A percentile compares a stretch with the other conserved stretches of the same genome.
phyloP scores from a whole-genome alignment of 35 echinoderm and acorn worm species.

The Apostichopus parvimensis region DNA sequence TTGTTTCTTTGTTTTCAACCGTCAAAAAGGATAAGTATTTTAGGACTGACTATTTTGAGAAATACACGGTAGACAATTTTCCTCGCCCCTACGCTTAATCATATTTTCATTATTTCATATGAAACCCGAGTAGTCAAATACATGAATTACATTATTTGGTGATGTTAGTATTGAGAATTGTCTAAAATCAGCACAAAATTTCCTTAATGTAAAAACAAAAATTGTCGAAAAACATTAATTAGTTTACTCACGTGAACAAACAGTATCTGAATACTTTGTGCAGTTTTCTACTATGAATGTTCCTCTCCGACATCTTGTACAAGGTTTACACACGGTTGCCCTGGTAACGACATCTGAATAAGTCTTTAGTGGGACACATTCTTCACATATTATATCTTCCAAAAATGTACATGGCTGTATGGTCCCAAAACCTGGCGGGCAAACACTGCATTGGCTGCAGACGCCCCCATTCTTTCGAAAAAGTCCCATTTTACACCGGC shows the following conservation, averaged over 20 bases:
- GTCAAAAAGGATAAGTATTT: too few species aligned
- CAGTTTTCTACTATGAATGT: constrained; percentile 58
- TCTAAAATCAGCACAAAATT: too few species aligned
- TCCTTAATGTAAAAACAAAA: too few species aligned
- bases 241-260: constrained; percentile 76
- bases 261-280: constrained; percentile 72
- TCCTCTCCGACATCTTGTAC: constrained; percentile 61
- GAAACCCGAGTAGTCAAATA: too few species aligned
- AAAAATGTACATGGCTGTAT: constrained; percentile 59
- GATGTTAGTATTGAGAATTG: too few species aligned
- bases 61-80: too few species aligned
- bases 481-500: constrained; percentile 71
- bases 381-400: constrained; percentile 63
- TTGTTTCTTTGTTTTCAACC: too few species aligned
- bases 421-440: constrained; percentile 81
- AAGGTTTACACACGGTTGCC: constrained; percentile 75
- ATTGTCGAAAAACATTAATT: too few species aligned
- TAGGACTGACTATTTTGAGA: too few species aligned
- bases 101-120: too few species aligned
- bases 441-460: constrained; percentile 90
- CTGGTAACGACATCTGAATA: constrained; percentile 78
- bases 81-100: too few species aligned
- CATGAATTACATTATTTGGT: too few species aligned
- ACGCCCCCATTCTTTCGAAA: constrained; percentile 53
- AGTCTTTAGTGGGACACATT: constrained; percentile 69